Percentiles rank a stretch among this genome's conserved stretches.
Conservation (phyloP, 1,140 invertebrate genomes). For the Macrocentrus cingulum region DNA sequence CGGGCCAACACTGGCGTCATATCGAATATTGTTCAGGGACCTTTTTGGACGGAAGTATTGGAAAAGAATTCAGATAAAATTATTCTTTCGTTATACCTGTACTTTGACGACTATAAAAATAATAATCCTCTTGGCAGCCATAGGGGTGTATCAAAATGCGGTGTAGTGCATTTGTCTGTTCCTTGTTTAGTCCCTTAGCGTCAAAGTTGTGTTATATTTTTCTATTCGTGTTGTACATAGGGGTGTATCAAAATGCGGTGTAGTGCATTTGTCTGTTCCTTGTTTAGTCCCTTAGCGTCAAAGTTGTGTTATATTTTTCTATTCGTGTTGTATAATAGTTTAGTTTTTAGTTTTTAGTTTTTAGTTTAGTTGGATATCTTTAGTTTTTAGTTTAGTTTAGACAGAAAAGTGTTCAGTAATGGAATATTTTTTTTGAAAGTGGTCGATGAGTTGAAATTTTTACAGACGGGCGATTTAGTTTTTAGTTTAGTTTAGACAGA, state of each 20-base stretch:
- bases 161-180: conserved; percentile 36
- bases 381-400: too few relatives aligned
- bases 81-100: conserved; percentile 37
- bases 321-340: conserved; percentile 29
- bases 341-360: too few relatives aligned
- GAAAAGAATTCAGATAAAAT: conserved; percentile 25
- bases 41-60: conserved; percentile 31
- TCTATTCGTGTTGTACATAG: conserved; percentile 33
- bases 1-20: not conserved
- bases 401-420: too few relatives aligned
- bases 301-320: conserved; percentile 40
- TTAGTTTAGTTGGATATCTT: too few relatives aligned
- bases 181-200: conserved; percentile 31
- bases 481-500: too few relatives aligned
- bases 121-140: conserved; percentile 35
- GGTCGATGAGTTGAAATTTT: conserved; percentile 35
- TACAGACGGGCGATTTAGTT: conserved; percentile 35
- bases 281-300: conserved; percentile 31
- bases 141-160: conserved; percentile 34
- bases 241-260: conserved; percentile 35
- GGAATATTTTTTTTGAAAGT: conserved; percentile 33
- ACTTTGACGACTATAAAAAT: conserved; percentile 28
- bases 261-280: conserved; percentile 35
- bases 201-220: conserved; percentile 39
- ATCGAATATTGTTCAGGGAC: conserved; percentile 27